Evolutionary conservation across 2,888 invertebrate species (phyloP).

Genomic region (Antitype chi): DNA sequence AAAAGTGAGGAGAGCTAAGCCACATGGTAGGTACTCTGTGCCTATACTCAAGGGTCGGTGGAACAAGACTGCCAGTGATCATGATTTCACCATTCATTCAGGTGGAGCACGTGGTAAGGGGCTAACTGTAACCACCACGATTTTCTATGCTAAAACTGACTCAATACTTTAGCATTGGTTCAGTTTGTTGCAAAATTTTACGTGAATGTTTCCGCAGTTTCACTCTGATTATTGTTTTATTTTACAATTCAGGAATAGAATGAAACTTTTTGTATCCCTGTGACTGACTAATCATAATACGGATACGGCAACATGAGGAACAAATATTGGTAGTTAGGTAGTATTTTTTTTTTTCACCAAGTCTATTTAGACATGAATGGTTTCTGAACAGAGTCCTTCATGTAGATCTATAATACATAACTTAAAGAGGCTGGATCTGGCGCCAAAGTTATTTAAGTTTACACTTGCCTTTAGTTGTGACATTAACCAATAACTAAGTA

Average conservation of each 20-base stretch:
- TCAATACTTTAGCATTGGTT: conserved; percentile 7
- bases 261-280: background rate
- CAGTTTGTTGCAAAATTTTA: conserved; percentile 1
- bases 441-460: background rate
- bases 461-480: conserved; percentile 4
- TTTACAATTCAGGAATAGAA: background rate
- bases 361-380: no score
- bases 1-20: background rate
- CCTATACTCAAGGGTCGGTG: background rate
- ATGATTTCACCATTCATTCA: background rate
- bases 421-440: background rate
- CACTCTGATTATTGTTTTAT: background rate
- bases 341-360: no score
- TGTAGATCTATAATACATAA: background rate
- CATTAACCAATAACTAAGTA: conserved; percentile 2
- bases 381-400: no score
- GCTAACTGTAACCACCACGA: background rate
- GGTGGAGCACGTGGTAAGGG: no score
- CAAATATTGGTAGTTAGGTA: background rate
- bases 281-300: background rate
- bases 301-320: background rate
- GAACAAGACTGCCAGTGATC: background rate
- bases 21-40: background rate
- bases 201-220: background rate
- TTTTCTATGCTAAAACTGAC: conserved; percentile 2